These are phyloP conservation scores for Noctua janthina DNA, from an alignment of 2,888 invertebrate species.

Conservation along the genomic window DNA sequence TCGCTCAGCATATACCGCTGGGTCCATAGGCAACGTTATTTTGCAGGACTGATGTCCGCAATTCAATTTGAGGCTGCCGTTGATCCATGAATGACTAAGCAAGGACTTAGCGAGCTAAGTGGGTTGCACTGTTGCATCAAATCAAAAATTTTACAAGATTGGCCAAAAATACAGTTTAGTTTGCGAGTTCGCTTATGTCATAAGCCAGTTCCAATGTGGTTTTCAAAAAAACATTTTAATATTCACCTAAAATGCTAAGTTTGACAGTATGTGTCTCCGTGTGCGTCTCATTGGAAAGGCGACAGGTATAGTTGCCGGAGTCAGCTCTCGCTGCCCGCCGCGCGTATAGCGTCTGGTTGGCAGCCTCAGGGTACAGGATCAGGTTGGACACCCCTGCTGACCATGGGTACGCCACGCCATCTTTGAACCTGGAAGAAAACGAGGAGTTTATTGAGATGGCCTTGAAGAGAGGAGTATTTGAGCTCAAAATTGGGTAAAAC, in stretches of 20 bases:
- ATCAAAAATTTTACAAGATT: not conserved
- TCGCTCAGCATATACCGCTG: not conserved
- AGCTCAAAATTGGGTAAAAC: not conserved
- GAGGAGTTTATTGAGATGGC: constrained; percentile 14
- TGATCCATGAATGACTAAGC: not conserved
- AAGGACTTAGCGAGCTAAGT: not conserved
- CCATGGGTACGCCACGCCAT: constrained; percentile 94
- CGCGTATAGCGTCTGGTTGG: constrained; percentile 95
- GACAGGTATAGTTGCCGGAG: constrained; percentile 94
- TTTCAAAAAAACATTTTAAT: not conserved
- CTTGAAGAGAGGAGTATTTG: not conserved
- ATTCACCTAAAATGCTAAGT: constrained; percentile 92
- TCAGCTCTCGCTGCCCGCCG: constrained; percentile 91
- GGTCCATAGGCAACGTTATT: not conserved
- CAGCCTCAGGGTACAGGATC: constrained; percentile 94
- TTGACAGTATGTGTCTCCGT: constrained; percentile 91
- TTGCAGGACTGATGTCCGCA: not conserved
- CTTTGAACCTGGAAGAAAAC: constrained; percentile 92
- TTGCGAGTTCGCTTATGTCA: not conserved
- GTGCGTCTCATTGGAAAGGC: constrained; percentile 93
- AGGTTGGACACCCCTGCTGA: constrained; percentile 92
- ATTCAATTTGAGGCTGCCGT: too few species aligned
- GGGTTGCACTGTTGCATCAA: not conserved
- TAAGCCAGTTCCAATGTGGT: too few species aligned
- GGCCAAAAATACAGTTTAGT: not conserved